Evolutionary conservation across 2,888 invertebrate genomes (phyloP).

Genomic region (Drosophila imparisetae): DNA sequence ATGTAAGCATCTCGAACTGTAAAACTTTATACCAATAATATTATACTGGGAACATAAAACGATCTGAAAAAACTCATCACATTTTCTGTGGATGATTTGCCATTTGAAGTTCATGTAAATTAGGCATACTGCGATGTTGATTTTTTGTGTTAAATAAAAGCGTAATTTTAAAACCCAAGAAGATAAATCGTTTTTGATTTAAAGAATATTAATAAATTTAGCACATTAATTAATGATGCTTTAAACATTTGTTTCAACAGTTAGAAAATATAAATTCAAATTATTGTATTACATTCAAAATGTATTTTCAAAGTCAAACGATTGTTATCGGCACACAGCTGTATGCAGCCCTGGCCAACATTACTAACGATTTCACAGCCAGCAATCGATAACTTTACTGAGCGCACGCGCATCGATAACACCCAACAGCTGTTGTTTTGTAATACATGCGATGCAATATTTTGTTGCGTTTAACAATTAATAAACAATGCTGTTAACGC

Average conservation of each 20-base stretch:
- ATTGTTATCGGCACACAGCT: not conserved
- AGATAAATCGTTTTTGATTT: not conserved
- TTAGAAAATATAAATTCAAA: no score
- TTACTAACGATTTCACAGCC: not conserved
- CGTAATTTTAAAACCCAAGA: constrained; percentile 35
- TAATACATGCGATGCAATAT: constrained; percentile 54
- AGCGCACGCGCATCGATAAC: constrained; percentile 24
- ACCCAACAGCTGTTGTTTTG: constrained; percentile 61
- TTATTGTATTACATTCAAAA: not conserved
- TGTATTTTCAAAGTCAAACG: not conserved
- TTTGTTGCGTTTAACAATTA: constrained; percentile 23
- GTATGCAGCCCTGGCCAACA: constrained; percentile 4
- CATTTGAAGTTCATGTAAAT: constrained; percentile 51
- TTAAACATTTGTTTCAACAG: not conserved
- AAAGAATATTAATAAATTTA: not conserved
- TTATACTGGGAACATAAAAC: constrained; percentile 30
- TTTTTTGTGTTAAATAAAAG: constrained; percentile 63
- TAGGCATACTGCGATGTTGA: constrained; percentile 61
- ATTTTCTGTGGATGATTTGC: constrained; percentile 42
- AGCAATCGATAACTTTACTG: constrained; percentile 24
- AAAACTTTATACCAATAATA: constrained; percentile 33
- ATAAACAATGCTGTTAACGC: constrained; percentile 49
- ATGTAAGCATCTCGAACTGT: constrained; percentile 57
- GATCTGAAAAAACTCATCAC: constrained; percentile 32
- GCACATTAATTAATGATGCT: not conserved